phyloP scores from a whole-genome alignment of 1,140 invertebrate species.

The Pollicipes pollicipes region DNA sequence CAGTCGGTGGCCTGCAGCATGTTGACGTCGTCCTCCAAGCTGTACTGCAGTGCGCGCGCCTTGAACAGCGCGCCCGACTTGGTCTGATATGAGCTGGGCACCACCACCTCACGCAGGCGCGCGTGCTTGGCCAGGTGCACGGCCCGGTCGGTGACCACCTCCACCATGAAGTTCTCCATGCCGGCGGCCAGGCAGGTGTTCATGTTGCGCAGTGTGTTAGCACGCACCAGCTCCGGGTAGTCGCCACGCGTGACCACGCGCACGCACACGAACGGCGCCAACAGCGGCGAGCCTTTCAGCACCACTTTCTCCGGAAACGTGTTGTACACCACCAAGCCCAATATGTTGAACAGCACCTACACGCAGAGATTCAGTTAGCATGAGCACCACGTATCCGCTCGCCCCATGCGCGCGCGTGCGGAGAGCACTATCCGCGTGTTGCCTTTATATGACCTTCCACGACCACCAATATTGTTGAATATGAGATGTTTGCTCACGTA shows the following conservation, averaged over 20 bases:
- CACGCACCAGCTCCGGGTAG: slow-evolving; percentile 75
- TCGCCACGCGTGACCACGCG: slow-evolving; percentile 88
- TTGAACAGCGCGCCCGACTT: slow-evolving; percentile 85
- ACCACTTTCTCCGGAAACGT: slow-evolving; percentile 84
- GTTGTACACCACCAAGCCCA: slow-evolving; percentile 79
- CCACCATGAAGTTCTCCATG: slow-evolving; percentile 88
- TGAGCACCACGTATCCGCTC: too few species aligned
- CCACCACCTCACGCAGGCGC: slow-evolving; percentile 60
- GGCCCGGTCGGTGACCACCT: slow-evolving; percentile 36
- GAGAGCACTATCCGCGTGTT: too few species aligned
- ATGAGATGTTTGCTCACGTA: not conserved
- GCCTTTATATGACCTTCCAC: not conserved
- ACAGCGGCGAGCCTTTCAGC: slow-evolving; percentile 67
- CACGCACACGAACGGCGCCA: slow-evolving; percentile 90
- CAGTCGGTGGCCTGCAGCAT: slow-evolving; percentile 75
- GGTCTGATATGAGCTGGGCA: slow-evolving; percentile 66
- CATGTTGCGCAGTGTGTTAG: slow-evolving; percentile 76
- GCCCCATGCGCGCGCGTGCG: too few species aligned
- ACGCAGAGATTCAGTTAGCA: too few species aligned
- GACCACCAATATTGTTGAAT: not conserved
- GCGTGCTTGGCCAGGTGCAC: slow-evolving; percentile 42
- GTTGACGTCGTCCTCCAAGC: slow-evolving; percentile 78
- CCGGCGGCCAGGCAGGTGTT: slow-evolving; percentile 73
- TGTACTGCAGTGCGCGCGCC: slow-evolving; percentile 87
- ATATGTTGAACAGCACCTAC: slow-evolving; percentile 71